Percentiles rank a stretch among this genome's conserved stretches.
These are phyloP conservation scores for Tyria jacobaeae DNA, from an alignment of 2,888 invertebrate species.

Conservation along the genomic window DNA sequence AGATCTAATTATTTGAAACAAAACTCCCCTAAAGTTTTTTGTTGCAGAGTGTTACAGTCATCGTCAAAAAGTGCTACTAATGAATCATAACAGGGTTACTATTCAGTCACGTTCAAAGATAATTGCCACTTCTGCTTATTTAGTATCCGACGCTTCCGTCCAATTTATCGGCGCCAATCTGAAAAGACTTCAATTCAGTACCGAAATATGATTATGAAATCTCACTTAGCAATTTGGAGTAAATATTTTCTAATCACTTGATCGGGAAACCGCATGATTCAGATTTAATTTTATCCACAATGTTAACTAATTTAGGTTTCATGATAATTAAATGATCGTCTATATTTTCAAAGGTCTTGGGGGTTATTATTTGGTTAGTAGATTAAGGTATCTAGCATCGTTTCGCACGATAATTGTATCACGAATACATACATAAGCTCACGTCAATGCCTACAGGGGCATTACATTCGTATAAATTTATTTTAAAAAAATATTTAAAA, in stretches of 20 bases:
- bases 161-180: constrained; percentile 52
- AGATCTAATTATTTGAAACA: background rate
- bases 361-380: background rate
- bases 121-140: constrained; percentile 53
- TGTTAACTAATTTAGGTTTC: constrained; percentile 37
- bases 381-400: too few relatives aligned
- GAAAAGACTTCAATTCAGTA: constrained; percentile 60
- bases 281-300: constrained; percentile 44
- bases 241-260: constrained; percentile 40
- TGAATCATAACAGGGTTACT: constrained; percentile 17
- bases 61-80: constrained; percentile 17
- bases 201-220: constrained; percentile 56
- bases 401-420: too few relatives aligned
- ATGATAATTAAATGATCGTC: constrained; percentile 41
- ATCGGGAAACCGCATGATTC: constrained; percentile 36
- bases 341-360: constrained; percentile 24
- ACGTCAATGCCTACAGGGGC: too few relatives aligned
- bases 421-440: too few relatives aligned
- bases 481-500: too few relatives aligned
- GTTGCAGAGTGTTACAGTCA: background rate
- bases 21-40: background rate
- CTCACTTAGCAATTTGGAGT: constrained; percentile 47
- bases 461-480: too few relatives aligned
- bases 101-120: constrained; percentile 30
- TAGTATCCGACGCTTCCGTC: constrained; percentile 47